Percentiles rank a stretch among this genome's conserved stretches.
Evolutionary conservation across 2,113 vertebrate species (phyloP).

Genomic region (Lonchura striata): DNA sequence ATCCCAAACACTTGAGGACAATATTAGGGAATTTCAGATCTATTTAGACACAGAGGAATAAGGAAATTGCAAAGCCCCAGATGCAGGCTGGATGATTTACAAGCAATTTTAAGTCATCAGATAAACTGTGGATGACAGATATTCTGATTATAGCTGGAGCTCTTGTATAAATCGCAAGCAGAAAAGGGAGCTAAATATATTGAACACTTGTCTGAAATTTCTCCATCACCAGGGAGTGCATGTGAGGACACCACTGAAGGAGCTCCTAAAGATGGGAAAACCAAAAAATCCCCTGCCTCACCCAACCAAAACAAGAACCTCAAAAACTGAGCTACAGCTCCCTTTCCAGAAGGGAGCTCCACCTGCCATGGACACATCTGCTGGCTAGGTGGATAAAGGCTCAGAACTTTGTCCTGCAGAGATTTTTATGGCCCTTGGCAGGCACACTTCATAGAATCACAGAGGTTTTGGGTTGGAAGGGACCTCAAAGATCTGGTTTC

Average conservation of each 20-base stretch:
- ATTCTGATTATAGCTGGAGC: not conserved
- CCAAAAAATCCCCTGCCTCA: not conserved
- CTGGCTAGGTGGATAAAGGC: not conserved
- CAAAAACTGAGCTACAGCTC: not conserved
- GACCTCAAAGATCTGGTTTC: not conserved
- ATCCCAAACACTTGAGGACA: not conserved
- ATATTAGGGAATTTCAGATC: not conserved
- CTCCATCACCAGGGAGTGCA: not conserved
- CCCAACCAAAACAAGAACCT: not conserved
- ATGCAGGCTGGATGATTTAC: not conserved
- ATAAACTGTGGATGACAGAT: conserved; percentile 14
- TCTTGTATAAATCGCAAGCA: not conserved
- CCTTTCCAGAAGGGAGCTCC: not conserved
- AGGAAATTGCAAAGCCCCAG: not conserved
- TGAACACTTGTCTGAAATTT: not conserved
- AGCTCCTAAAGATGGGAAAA: not conserved
- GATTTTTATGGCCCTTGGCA: not conserved
- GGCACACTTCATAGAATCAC: not conserved
- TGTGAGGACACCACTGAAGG: not conserved
- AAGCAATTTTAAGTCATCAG: not conserved
- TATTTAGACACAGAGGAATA: not conserved
- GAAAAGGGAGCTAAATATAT: not conserved
- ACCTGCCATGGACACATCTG: not conserved
- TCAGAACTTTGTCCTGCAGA: accelerated
- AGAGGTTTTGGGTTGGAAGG: not conserved